Base-by-base conservation (phyloP, 2,797 vertebrate genomes). In the Eulemur coronatus region DNA sequence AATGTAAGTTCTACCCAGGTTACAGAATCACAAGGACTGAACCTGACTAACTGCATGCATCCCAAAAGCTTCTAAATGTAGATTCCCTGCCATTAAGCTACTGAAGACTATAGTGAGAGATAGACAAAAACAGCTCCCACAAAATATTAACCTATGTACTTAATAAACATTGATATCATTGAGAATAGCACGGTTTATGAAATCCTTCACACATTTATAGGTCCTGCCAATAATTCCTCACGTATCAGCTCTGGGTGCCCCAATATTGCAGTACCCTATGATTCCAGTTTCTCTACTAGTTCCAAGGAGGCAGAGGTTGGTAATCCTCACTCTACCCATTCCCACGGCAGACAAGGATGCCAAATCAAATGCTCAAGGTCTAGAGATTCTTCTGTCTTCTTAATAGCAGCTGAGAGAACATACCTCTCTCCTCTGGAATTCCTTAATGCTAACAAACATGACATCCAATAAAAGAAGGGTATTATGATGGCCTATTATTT, bases 251-350 rank as follows among this genome's bases (percentile, higher is more conserved):
- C 46, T 75, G n/a, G 11, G 2, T 65, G 28, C 46, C 59, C 11
- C 52, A 67, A 59, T 69, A 78, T 18, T 82, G 15, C 33, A 67
- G 69, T 18, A 92, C 22, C 15, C 24, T 6, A 18, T 72, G 43
- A 93, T 20, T 89, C 38, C 12, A 95, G 61, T 78, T 96, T 93
- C 67, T 88, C 38, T 63, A 15, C 33, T 43, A 92, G 18, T 84
- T 96, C 43, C 43, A 96, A 85, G 26, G 26, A 97, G 46, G 48
- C 10, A 91, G 35, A 92, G 12, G 30, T 50, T 89, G 20, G 59
- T 35, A 20, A 95, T 41, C 11, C 6, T 72, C 46, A 97, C 63
- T 57, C 65, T 93, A 90, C 59, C 24, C 20, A 96, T 50, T 75
- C 18, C 70, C 48, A 70, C 2, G 84, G 57, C n/a, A 90, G 33